These are phyloP conservation scores for Macrotis lagotis DNA, from an alignment of 2,113 vertebrate species.

Conservation along the genomic window DNA sequence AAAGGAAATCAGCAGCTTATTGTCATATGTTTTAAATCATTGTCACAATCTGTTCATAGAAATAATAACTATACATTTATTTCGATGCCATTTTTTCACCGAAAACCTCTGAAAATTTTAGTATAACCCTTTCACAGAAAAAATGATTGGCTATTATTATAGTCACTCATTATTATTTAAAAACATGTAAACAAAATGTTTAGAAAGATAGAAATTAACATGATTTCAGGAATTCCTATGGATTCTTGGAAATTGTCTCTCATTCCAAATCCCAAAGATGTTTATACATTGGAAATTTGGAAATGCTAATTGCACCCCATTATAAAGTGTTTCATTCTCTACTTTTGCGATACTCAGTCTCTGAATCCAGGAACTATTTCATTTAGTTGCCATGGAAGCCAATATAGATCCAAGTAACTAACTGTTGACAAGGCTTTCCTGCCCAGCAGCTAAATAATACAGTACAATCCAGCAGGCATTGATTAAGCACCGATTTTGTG, in stretches of 20 bases:
- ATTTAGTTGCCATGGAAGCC: neutral
- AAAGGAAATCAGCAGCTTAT: neutral
- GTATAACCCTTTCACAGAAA: neutral
- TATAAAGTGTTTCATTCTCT: neutral
- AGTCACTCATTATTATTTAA: neutral
- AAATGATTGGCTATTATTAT: neutral
- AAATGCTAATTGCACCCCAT: neutral
- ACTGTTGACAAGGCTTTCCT: neutral
- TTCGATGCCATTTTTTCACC: neutral
- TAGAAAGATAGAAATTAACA: neutral
- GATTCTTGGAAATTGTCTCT: neutral
- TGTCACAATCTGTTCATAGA: neutral
- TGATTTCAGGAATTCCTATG: neutral
- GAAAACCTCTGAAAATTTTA: neutral
- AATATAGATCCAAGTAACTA: neutral
- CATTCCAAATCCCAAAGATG: neutral
- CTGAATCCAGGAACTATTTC: neutral
- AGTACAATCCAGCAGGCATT: neutral
- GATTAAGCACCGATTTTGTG: neutral
- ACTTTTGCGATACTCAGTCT: neutral
- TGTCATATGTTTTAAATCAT: neutral
- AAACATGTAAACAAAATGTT: neutral
- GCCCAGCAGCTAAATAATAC: neutral
- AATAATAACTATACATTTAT: neutral
- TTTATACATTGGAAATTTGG: neutral